These are phyloP conservation scores for Andrena haemorrhoa DNA, from an alignment of 2,888 invertebrate genomes.

Conservation along the genomic window DNA sequence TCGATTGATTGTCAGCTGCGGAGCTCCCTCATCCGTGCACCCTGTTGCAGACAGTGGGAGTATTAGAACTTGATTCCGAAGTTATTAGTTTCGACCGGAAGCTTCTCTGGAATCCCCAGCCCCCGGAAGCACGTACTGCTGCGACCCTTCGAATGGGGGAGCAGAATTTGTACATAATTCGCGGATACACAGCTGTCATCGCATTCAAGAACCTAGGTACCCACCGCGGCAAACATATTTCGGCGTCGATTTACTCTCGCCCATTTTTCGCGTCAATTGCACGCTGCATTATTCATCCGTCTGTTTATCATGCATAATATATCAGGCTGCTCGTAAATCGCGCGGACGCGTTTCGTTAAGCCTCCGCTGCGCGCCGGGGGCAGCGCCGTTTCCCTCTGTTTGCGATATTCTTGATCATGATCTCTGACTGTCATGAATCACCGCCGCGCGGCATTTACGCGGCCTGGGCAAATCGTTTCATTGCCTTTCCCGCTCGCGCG, in stretches of 20 bases:
- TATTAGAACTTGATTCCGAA: too few relatives aligned
- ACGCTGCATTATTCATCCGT: neutral
- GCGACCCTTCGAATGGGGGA: too few relatives aligned
- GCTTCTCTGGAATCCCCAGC: too few relatives aligned
- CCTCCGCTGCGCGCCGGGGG: neutral
- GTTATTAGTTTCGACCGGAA: too few relatives aligned
- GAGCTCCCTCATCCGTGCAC: too few relatives aligned
- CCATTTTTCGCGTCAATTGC: neutral
- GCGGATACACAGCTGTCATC: too few relatives aligned
- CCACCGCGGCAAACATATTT: neutral
- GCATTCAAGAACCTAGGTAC: neutral
- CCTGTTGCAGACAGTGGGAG: too few relatives aligned
- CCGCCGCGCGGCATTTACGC: neutral
- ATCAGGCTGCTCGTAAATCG: neutral
- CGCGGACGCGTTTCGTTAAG: neutral
- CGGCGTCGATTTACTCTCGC: neutral
- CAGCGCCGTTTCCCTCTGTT: slow-evolving; percentile 11
- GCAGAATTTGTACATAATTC: too few relatives aligned
- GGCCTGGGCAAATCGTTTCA: slow-evolving; percentile 17
- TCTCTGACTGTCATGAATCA: slow-evolving; percentile 30
- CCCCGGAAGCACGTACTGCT: too few relatives aligned
- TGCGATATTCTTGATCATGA: slow-evolving; percentile 21
- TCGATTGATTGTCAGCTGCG: too few relatives aligned
- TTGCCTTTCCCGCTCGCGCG: neutral
- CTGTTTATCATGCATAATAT: slow-evolving; percentile 4